Conservation (phyloP, 2,113 vertebrate genomes). For the Dipodomys merriami region DNA sequence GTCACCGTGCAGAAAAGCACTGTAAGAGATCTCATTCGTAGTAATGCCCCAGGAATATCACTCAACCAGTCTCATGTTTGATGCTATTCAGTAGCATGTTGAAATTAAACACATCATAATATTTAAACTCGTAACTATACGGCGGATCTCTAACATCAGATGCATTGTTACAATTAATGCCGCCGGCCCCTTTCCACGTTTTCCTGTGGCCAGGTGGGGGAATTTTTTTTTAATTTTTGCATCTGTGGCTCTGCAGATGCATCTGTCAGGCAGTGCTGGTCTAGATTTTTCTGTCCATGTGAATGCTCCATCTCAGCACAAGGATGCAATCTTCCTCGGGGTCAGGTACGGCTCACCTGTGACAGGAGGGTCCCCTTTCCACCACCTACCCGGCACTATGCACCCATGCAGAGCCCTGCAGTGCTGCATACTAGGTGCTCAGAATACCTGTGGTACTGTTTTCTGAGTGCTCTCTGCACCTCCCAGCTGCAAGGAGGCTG, state of each 20-base stretch:
- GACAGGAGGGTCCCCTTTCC: background rate
- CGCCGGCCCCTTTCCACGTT: slow-evolving; percentile 47
- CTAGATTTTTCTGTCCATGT: background rate
- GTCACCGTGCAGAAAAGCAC: background rate
- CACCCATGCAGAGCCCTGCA: background rate
- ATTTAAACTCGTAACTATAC: slow-evolving; percentile 61
- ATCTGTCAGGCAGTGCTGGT: fast-evolving
- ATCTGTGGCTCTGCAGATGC: background rate
- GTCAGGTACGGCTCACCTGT: background rate
- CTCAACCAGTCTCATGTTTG: slow-evolving; percentile 46
- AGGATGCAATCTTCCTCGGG: background rate
- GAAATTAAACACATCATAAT: slow-evolving; percentile 22
- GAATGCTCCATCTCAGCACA: too few species aligned
- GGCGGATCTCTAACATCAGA: slow-evolving; percentile 54
- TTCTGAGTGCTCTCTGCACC: background rate
- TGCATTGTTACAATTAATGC: slow-evolving; percentile 66
- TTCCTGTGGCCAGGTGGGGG: slow-evolving; percentile 24
- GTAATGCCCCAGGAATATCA: slow-evolving; percentile 67
- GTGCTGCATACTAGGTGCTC: background rate
- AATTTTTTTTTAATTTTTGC: background rate
- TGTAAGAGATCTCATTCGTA: slow-evolving; percentile 54
- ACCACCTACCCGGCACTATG: too few species aligned
- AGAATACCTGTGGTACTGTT: too few species aligned
- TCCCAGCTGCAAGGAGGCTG: too few species aligned
- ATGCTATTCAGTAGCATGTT: slow-evolving; percentile 39